Evolutionary conservation across 2,797 vertebrate genomes (phyloP).

Genomic region (Sebastes cheni): DNA sequence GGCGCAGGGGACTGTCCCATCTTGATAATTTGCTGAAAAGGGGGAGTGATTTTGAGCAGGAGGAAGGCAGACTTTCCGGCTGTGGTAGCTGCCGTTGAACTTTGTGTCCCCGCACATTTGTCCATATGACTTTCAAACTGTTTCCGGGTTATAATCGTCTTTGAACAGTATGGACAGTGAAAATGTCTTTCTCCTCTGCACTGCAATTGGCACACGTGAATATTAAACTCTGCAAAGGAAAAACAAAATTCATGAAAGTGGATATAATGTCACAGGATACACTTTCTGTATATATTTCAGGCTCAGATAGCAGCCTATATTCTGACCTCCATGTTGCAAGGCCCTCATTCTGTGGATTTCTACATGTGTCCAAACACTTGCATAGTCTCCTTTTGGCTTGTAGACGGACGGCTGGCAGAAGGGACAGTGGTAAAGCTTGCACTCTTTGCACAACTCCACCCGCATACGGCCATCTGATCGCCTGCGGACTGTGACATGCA

Average conservation of each 20-base stretch:
- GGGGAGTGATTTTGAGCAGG: slow-evolving; percentile 2
- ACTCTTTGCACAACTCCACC: slow-evolving; percentile 8
- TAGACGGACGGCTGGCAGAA: slow-evolving; percentile 1
- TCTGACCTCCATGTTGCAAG: slow-evolving; percentile 20
- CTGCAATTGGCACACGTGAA: slow-evolving; percentile 5
- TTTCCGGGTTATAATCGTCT: not conserved
- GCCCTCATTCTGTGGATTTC: slow-evolving; percentile 38
- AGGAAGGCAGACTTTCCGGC: not conserved
- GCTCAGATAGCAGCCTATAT: not conserved
- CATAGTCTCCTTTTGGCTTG: slow-evolving; percentile 23
- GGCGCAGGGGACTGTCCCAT: not conserved
- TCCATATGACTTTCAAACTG: slow-evolving; percentile 17
- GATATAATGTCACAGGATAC: not conserved
- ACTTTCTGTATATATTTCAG: not conserved
- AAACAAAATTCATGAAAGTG: not conserved
- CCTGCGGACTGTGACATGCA: not conserved
- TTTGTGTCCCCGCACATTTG: not conserved
- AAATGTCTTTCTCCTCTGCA: slow-evolving; percentile 17
- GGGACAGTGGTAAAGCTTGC: slow-evolving; percentile 20
- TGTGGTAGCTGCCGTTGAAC: not conserved
- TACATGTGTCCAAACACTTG: slow-evolving; percentile 17
- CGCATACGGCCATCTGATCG: not conserved
- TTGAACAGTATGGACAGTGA: slow-evolving; percentile 18
- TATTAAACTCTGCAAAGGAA: slow-evolving; percentile 8
- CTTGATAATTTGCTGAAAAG: not conserved